Evolutionary conservation across 2,888 invertebrate genomes (phyloP), one percentile per base, ranked within the genome.

Genomic region (Cosmorhoe ocellata): DNA sequence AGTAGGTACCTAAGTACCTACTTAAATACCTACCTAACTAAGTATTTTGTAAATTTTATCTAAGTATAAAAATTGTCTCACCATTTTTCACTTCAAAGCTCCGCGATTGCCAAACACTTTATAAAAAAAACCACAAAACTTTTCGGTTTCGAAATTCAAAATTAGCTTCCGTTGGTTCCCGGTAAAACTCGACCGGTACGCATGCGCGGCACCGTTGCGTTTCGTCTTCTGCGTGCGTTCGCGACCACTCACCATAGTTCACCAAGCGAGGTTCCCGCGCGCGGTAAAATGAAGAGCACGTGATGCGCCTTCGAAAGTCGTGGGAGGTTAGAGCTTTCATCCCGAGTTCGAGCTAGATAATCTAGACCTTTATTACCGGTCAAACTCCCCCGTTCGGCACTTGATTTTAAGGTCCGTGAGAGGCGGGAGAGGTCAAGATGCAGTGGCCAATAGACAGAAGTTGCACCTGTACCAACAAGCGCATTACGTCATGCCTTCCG

Each of bases 141-240:
- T 14, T 31, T 59, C 41, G 46, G 45, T 14, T 31, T 59, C 41
- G 46, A 46, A 58, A 54, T 63, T 65, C 54, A 24, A 24, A 24
- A 6, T 24, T 18, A 3, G 3, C 6, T 24, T 24, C 7, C 1
- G 49, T 53, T 58, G 59, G 66, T 82, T 81, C 79, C 76, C 84
- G 81, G 79, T 70, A 71, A 80, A 76, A 69, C 39, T 59, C 53
- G 51, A 51, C 51, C 57, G 56, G 56, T 59, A 71, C 77, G 79
- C 82, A 81, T 77, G 84, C 79, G 84, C 81, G 68, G 83, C 79
- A 82, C 81, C 63, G 73, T 65, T 64, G 76, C 81, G 77, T 64
- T 72, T 67, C 63, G 77, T 76, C 74, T 79, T 84, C 79, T 83
- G 81, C 65, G 69, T 55, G 62, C 58, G 61, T 66, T 70, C 57